Conservation (phyloP, 1,140 invertebrate species). For the Cecropterus lyciades region DNA sequence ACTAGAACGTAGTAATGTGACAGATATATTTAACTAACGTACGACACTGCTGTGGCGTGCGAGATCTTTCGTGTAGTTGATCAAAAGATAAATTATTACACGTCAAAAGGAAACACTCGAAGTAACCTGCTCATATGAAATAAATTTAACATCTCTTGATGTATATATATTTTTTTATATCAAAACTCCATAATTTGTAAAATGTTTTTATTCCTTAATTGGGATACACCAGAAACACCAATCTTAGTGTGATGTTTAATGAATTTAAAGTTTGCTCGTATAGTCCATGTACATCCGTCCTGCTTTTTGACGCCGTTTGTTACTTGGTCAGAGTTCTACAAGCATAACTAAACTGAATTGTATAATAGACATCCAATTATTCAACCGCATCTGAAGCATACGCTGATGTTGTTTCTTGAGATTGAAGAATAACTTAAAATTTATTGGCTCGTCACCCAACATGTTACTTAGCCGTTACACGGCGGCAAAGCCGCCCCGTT, state of each 20-base stretch:
- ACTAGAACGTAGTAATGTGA: no score
- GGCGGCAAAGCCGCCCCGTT: neutral
- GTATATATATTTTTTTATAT: constrained; percentile 1
- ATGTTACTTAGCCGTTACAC: neutral
- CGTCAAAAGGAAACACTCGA: no score
- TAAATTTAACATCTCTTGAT: neutral
- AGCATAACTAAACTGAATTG: neutral
- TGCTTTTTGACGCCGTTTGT: constrained; percentile 4
- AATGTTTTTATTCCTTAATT: neutral
- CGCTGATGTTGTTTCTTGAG: neutral
- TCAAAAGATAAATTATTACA: neutral
- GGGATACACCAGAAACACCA: constrained; percentile 12
- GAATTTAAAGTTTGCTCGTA: constrained; percentile 15
- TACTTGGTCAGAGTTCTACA: constrained; percentile 4
- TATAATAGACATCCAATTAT: neutral
- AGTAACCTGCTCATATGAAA: neutral
- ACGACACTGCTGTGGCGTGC: no score
- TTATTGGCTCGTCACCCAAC: no score
- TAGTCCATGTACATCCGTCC: constrained; percentile 21
- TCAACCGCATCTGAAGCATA: no score
- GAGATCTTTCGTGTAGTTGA: neutral
- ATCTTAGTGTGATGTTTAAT: constrained; percentile 13
- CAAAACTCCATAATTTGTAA: constrained; percentile 1
- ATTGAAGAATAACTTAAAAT: neutral
- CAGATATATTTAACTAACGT: no score